Conservation (phyloP, 2,888 invertebrate genomes). For the Synanthedon andrenaeformis region DNA sequence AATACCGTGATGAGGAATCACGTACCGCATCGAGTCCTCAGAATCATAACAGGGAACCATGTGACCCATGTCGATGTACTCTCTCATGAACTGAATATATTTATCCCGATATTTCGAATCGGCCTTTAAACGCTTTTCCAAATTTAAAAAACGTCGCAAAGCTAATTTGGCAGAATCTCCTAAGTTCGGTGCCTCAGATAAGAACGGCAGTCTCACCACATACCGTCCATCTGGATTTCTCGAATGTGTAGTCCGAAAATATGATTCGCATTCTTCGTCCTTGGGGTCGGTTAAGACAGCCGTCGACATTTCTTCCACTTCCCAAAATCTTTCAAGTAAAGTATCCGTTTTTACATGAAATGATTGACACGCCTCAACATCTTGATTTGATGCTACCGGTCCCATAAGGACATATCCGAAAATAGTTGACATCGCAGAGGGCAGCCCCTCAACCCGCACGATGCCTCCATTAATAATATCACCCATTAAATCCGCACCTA, state of each 20-base stretch:
- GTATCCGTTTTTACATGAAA: neutral
- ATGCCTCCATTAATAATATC: neutral
- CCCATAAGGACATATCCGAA: neutral
- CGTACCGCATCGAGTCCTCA: neutral
- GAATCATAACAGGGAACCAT: neutral
- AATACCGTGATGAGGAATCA: neutral
- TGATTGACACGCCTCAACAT: neutral
- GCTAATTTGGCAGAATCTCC: neutral
- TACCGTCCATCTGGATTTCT: neutral
- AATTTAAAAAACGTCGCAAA: neutral
- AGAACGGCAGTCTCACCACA: neutral
- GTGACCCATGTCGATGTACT: neutral
- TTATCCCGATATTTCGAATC: neutral
- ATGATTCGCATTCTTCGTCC: neutral
- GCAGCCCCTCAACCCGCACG: neutral
- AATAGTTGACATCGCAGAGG: neutral
- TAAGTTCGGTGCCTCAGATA: neutral
- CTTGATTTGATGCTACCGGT: neutral
- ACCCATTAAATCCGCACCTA: neutral
- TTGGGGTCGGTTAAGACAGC: neutral
- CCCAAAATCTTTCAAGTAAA: neutral
- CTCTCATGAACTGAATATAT: neutral
- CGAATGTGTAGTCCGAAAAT: neutral
- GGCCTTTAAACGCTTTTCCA: neutral
- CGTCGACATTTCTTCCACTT: neutral